Percentiles rank a stretch among this genome's conserved stretches.
These are phyloP conservation scores for Clepsis dumicolana DNA, from an alignment of 2,888 invertebrate genomes.

Conservation along the genomic window DNA sequence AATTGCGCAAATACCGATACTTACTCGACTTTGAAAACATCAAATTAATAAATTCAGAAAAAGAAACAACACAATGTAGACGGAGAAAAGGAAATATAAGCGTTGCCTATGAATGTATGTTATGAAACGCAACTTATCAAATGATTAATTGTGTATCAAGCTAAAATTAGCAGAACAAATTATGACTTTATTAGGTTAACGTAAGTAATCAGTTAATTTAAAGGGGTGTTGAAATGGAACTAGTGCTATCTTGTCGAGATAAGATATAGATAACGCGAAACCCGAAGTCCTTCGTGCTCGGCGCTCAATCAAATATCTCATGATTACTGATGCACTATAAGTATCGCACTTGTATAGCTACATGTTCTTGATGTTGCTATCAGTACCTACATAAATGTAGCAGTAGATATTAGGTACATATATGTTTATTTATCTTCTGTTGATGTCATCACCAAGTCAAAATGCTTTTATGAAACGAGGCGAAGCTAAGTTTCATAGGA, in stretches of 20 bases:
- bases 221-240: constrained; percentile 33
- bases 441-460: too few species aligned
- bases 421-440: too few species aligned
- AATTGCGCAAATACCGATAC: too few species aligned
- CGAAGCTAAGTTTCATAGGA: too few species aligned
- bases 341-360: constrained; percentile 16
- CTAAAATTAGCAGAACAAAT: constrained; percentile 8
- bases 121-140: neutral
- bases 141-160: neutral
- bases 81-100: neutral
- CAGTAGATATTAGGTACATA: too few species aligned
- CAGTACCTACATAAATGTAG: neutral
- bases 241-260: constrained; percentile 37
- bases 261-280: constrained; percentile 35
- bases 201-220: constrained; percentile 12
- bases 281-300: constrained; percentile 38
- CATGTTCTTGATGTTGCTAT: neutral
- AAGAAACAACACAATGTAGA: too few species aligned
- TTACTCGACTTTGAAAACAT: too few species aligned
- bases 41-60: too few species aligned
- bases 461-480: too few species aligned
- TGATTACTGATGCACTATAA: constrained; percentile 43
- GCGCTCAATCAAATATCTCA: constrained; percentile 34
- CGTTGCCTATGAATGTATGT: neutral
- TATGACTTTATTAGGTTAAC: constrained; percentile 33